phyloP scores from a whole-genome alignment of 1,140 invertebrate species.

The Conopomorpha cramerella region DNA sequence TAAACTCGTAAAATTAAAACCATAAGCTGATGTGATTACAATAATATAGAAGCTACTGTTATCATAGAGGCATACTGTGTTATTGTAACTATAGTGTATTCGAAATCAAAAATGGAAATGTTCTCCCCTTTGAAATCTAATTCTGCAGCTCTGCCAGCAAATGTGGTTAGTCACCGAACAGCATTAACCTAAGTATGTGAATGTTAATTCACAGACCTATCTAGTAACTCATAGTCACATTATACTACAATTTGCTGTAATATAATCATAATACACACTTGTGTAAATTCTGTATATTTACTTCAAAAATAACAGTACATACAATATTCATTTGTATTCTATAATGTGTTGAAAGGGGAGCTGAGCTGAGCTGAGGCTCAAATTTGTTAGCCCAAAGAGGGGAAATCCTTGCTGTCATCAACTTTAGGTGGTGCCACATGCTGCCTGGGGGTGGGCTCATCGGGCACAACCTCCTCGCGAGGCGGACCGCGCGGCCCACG shows the following conservation, averaged over 20 bases:
- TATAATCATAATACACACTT: conserved; percentile 58
- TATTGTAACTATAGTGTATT: conserved; percentile 36
- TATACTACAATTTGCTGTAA: conserved; percentile 41
- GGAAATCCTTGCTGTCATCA: conserved; percentile 94
- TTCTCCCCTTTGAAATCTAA: conserved; percentile 20
- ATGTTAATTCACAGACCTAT: no score
- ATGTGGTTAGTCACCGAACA: conserved; percentile 15
- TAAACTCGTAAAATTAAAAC: conserved; percentile 44
- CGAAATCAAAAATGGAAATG: conserved; percentile 30
- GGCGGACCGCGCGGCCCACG: conserved; percentile 20
- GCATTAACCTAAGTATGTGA: no score
- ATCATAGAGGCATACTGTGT: conserved; percentile 36
- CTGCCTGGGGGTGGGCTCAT: conserved; percentile 26
- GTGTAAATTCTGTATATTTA: conserved; percentile 63
- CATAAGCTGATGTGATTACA: conserved; percentile 49
- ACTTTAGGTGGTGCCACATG: conserved; percentile 82
- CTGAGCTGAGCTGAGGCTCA: conserved; percentile 39
- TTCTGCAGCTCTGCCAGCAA: conserved; percentile 17
- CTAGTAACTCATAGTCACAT: no score
- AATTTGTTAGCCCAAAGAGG: conserved; percentile 76
- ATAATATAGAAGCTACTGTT: conserved; percentile 49
- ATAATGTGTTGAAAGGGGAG: conserved; percentile 45
- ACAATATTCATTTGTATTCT: conserved; percentile 56
- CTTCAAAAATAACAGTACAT: conserved; percentile 62
- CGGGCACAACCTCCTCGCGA: conserved; percentile 26